A percentile compares a stretch with the other conserved stretches of the same genome.
These are phyloP conservation scores for Sylvilagus floridanus DNA, from an alignment of 2,797 vertebrate genomes.

Conservation along the genomic window DNA sequence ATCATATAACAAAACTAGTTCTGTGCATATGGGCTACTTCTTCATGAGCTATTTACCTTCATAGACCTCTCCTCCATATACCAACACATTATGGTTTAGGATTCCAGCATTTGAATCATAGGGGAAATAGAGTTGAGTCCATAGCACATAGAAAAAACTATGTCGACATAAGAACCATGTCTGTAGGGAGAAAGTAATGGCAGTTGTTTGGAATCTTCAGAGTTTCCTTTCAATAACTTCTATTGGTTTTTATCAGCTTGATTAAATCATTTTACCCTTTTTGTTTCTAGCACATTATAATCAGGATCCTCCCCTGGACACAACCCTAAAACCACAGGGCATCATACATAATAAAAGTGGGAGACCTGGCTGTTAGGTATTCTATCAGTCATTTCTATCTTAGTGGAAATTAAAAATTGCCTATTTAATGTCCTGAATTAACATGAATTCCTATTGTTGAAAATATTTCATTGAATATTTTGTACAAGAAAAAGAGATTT, in stretches of 20 bases:
- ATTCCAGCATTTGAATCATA: neutral
- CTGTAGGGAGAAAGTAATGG: neutral
- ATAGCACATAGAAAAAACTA: neutral
- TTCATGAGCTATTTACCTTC: neutral
- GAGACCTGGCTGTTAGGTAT: neutral
- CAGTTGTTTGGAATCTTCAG: neutral
- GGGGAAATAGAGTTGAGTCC: neutral
- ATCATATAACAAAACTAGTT: neutral
- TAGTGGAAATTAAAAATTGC: neutral
- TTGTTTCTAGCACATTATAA: neutral
- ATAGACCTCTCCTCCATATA: neutral
- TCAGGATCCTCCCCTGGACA: neutral
- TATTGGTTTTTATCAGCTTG: neutral
- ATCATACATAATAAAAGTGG: neutral
- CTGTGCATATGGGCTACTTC: neutral
- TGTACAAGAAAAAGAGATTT: slow-evolving; percentile 32
- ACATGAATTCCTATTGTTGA: slow-evolving; percentile 16
- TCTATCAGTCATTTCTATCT: neutral
- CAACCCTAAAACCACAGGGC: neutral
- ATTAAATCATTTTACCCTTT: neutral
- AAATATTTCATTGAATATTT: neutral
- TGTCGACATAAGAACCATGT: neutral
- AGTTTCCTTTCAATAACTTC: neutral
- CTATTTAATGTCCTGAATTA: slow-evolving; percentile 20
- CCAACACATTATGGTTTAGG: neutral